These are phyloP conservation scores for Salvelinus alpinus DNA, from an alignment of 2,113 vertebrate genomes.

Conservation along the genomic window DNA sequence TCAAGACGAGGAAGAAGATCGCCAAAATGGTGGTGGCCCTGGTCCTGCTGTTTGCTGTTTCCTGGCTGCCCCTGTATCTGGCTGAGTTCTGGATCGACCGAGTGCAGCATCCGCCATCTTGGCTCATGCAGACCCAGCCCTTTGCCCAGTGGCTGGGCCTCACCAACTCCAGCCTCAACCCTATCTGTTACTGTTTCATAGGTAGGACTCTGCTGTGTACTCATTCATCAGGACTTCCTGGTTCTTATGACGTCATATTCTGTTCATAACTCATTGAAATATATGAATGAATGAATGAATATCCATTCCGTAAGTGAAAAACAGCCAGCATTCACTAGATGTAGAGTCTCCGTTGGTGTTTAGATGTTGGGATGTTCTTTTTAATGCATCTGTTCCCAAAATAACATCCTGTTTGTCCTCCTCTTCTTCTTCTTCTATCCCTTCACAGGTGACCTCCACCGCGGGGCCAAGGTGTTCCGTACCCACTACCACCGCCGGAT, in stretches of 20 bases:
- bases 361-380: too few species aligned
- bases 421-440: too few species aligned
- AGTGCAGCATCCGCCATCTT: conserved; percentile 75
- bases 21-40: conserved; percentile 89
- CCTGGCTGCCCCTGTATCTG: conserved; percentile 88
- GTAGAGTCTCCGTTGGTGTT: too few species aligned
- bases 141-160: conserved; percentile 92
- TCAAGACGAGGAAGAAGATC: conserved; percentile 85
- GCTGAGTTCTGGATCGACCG: conserved; percentile 88
- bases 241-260: conserved; percentile 75
- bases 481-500: conserved; percentile 84
- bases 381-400: too few species aligned
- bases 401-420: too few species aligned
- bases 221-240: conserved; percentile 83
- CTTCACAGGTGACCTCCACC: conserved; percentile 81
- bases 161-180: conserved; percentile 92
- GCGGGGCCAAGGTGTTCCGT: conserved; percentile 85
- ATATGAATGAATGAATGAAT: too few species aligned
- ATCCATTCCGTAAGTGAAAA: too few species aligned
- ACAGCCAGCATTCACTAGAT: too few species aligned
- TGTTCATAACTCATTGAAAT: not conserved
- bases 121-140: conserved; percentile 84
- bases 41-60: conserved; percentile 83
- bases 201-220: conserved; percentile 61
- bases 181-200: conserved; percentile 91